phyloP scores from a whole-genome alignment of 1,140 invertebrate genomes.

The Neodiprion virginianus region DNA sequence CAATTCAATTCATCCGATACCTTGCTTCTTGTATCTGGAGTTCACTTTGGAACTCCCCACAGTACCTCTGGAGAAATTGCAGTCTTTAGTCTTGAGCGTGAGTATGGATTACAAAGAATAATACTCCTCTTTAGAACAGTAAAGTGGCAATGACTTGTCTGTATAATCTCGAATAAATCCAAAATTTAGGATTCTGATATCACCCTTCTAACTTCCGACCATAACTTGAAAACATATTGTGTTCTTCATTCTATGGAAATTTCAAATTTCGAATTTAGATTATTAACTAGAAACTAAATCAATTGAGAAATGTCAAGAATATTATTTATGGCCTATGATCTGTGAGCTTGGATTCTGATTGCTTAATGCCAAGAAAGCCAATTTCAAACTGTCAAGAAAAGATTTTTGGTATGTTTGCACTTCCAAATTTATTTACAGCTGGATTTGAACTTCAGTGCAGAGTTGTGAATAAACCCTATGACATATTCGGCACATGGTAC shows the following conservation, averaged over 20 bases:
- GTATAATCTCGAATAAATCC: not conserved
- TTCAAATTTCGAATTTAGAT: no score
- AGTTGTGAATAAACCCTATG: slow-evolving; percentile 86
- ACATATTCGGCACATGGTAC: slow-evolving; percentile 91
- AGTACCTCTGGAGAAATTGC: slow-evolving; percentile 89
- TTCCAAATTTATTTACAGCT: slow-evolving; percentile 55
- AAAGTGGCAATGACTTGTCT: not conserved
- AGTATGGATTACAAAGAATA: slow-evolving; percentile 33
- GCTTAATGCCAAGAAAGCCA: slow-evolving; percentile 27
- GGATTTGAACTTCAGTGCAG: slow-evolving; percentile 80
- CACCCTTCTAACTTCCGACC: no score
- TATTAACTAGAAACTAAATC: no score
- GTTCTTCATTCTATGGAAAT: no score
- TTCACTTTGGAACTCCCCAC: slow-evolving; percentile 81
- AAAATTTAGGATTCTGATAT: no score
- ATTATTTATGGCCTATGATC: slow-evolving; percentile 27
- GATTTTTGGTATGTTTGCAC: not conserved
- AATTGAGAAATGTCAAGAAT: not conserved
- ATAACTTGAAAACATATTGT: no score
- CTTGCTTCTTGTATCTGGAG: slow-evolving; percentile 83
- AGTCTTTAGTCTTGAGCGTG: slow-evolving; percentile 80
- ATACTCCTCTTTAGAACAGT: not conserved
- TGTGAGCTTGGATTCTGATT: slow-evolving; percentile 27
- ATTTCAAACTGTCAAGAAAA: not conserved
- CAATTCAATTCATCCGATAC: slow-evolving; percentile 88